A percentile compares a stretch with the other conserved stretches of the same genome.
These are phyloP conservation scores for Lithophane semibrunnea DNA, from an alignment of 2,888 invertebrate species.

Conservation along the genomic window DNA sequence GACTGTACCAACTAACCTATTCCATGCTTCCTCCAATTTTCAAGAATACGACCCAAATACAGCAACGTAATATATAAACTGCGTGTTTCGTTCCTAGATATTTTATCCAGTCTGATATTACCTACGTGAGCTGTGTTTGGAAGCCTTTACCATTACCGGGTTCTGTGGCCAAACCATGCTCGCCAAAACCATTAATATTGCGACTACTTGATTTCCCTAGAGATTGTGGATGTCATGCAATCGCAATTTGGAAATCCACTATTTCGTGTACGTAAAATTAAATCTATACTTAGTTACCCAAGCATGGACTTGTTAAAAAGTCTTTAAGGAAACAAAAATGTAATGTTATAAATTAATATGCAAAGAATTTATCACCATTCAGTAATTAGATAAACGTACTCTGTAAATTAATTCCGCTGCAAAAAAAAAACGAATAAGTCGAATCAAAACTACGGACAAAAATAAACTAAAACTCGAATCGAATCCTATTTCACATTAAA, in stretches of 20 bases:
- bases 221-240: neutral
- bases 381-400: neutral
- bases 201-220: constrained; percentile 12
- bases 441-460: neutral
- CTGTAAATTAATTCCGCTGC: neutral
- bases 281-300: neutral
- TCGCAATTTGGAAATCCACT: neutral
- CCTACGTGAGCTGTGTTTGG: constrained; percentile 44
- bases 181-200: neutral
- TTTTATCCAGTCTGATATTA: constrained; percentile 47
- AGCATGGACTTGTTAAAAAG: too few relatives aligned
- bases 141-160: constrained; percentile 32
- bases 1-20: too few relatives aligned
- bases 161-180: neutral
- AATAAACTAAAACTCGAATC: constrained; percentile 17
- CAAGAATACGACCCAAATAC: neutral
- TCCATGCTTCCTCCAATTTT: neutral
- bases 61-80: constrained; percentile 17
- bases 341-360: too few relatives aligned
- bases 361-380: neutral
- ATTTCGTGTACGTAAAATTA: neutral
- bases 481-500: constrained; percentile 18
- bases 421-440: neutral
- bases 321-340: too few relatives aligned
- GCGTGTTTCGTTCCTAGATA: constrained; percentile 25